Percentiles rank a stretch among this genome's conserved stretches.
Evolutionary conservation across 2,113 vertebrate species (phyloP).

Genomic region (Pelodiscus sinensis): DNA sequence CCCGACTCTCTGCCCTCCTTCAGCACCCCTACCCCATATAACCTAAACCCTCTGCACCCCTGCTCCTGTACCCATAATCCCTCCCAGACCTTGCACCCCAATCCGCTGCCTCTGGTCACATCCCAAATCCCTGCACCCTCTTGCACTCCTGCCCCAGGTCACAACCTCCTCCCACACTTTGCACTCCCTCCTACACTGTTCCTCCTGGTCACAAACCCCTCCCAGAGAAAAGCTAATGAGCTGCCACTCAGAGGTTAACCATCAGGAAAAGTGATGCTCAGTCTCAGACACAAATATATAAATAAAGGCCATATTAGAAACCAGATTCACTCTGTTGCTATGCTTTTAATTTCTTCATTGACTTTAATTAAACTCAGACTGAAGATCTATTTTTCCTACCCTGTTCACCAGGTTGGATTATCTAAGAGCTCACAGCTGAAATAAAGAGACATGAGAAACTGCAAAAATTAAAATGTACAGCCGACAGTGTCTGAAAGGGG

Average conservation of each 20-base stretch:
- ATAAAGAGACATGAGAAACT: background rate
- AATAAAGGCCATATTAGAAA: background rate
- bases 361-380: background rate
- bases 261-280: background rate
- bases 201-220: too few species aligned
- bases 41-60: too few species aligned
- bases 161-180: too few species aligned
- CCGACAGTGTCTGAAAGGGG: background rate
- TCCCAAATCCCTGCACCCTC: too few species aligned
- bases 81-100: too few species aligned
- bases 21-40: too few species aligned
- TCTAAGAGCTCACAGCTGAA: background rate
- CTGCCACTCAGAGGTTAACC: background rate
- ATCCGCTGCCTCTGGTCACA: too few species aligned
- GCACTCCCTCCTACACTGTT: too few species aligned
- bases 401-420: background rate
- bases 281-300: rapidly evolving
- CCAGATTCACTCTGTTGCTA: rapidly evolving
- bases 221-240: background rate
- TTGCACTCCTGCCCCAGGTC: too few species aligned
- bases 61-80: too few species aligned
- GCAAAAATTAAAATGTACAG: background rate
- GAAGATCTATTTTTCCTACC: background rate
- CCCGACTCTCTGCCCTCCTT: too few species aligned
- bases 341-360: background rate